Conservation (phyloP, 2,113 vertebrate genomes). For the Notothenia coriiceps region DNA sequence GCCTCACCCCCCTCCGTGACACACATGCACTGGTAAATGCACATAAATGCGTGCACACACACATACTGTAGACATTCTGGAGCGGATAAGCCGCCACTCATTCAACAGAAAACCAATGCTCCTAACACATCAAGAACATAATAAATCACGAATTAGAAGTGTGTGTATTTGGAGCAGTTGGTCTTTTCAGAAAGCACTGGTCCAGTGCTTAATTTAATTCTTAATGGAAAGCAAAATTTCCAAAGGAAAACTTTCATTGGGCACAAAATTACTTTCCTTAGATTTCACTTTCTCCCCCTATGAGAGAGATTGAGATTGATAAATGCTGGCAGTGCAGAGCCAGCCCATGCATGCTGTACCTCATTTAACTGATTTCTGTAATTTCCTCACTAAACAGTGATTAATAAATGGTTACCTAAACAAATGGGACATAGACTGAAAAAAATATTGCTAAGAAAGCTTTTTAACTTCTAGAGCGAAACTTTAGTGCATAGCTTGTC, state of each 20-base stretch:
- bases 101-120: conserved; percentile 59
- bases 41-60: not conserved
- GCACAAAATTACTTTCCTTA: conserved; percentile 82
- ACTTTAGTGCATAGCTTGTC: conserved; percentile 8
- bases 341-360: conserved; percentile 70
- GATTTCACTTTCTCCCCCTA: conserved; percentile 77
- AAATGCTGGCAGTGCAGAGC: conserved; percentile 71
- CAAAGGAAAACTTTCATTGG: conserved; percentile 85
- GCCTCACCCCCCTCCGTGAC: conserved; percentile 39
- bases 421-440: conserved; percentile 55
- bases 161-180: conserved; percentile 43
- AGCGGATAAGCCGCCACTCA: conserved; percentile 59
- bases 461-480: conserved; percentile 32
- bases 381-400: conserved; percentile 78
- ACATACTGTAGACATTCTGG: conserved; percentile 17
- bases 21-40: conserved; percentile 25
- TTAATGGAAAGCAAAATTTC: conserved; percentile 84
- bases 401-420: conserved; percentile 73
- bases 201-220: conserved; percentile 81
- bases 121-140: conserved; percentile 72
- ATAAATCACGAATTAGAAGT: conserved; percentile 82
- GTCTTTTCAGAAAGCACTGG: conserved; percentile 71
- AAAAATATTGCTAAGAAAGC: conserved; percentile 12
- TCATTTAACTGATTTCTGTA: conserved; percentile 75
- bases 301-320: conserved; percentile 84